phyloP scores from a whole-genome alignment of 2,888 invertebrate species.

The Galeruca laticollis region DNA sequence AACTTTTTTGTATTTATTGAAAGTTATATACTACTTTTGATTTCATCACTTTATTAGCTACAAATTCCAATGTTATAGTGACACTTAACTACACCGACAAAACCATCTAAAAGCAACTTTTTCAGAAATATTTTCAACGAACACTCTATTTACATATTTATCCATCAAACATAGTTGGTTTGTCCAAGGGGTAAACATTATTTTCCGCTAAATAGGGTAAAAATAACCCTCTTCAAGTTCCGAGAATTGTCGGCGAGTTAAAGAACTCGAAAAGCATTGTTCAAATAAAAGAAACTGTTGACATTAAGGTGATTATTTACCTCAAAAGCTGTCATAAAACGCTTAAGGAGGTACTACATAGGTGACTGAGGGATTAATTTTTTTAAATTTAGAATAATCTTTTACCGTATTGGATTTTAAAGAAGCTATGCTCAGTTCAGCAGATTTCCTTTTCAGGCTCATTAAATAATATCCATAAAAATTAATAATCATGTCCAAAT shows the following conservation, averaged over 20 bases:
- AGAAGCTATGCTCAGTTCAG: too few species aligned
- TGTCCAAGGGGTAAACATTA: slow-evolving; percentile 10
- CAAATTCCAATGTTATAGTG: not conserved
- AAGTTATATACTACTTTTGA: too few species aligned
- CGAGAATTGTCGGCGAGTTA: slow-evolving; percentile 9
- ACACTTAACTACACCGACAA: not conserved
- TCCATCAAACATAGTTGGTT: slow-evolving; percentile 5
- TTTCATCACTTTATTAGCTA: too few species aligned
- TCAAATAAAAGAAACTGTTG: slow-evolving; percentile 23
- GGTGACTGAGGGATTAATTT: not conserved
- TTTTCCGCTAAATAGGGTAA: slow-evolving; percentile 22
- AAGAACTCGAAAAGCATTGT: slow-evolving; percentile 14
- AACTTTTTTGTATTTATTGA: too few species aligned
- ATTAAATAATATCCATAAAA: too few species aligned
- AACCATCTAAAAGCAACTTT: not conserved
- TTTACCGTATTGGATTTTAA: not conserved
- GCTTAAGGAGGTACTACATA: not conserved
- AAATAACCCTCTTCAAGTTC: slow-evolving; percentile 25
- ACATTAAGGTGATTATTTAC: slow-evolving; percentile 26
- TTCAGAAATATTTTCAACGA: not conserved
- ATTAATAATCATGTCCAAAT: too few species aligned
- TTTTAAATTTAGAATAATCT: not conserved
- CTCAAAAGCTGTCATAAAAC: slow-evolving; percentile 12
- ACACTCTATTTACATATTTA: not conserved
- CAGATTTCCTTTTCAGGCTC: too few species aligned